Base-by-base conservation (phyloP, 2,113 vertebrate species). In the Chaetorhynchus papuensis region DNA sequence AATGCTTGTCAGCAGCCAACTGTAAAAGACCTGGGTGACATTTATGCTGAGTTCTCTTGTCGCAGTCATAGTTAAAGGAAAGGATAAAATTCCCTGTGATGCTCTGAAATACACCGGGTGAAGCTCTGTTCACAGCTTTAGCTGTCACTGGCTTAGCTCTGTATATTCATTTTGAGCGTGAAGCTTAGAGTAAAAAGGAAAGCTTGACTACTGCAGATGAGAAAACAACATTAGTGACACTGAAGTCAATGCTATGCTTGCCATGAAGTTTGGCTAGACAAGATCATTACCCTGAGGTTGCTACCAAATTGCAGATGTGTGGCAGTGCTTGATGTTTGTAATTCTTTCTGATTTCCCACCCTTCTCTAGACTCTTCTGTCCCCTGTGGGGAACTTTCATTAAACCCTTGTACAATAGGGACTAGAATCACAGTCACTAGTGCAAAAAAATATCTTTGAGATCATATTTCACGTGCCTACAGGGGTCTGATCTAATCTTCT, bases 361-460 rank as follows among this genome's bases (percentile, higher is more conserved):
- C 31, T 19, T 44, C 39, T 93, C 22, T 59, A 54, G 39, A 42
- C 39, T 82, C 41, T 41, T 68, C 42, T 33, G 1, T 82, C 30
- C 63, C 61, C 54, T 69, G 54, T 39, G 42, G 70, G 69, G 49
- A 81, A 39, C 18, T 82, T 91, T 79, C 89, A 33, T 2, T 84
- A 65, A 31, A 87, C 13, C 22, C 22, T 57, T 71, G 11, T 68
- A n/a, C 61, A 72, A 69, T 0, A 69, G n/a, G 13, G 74, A 85
- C 66, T 61, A 76, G 70, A 84, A 87, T 83, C 78, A 85, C n/a
- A 83, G 74, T 33, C 66, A 83, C 57, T 50, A 89, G 75, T 33
- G 59, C 78, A 88, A 74, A 82, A 91, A 93, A 88, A 37, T 85
- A n/a, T n/a, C 78, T 95, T 90, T 90, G 35, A 83, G 78, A 83